phyloP scores from a whole-genome alignment of 2,888 invertebrate genomes.

The Hyles lineata region DNA sequence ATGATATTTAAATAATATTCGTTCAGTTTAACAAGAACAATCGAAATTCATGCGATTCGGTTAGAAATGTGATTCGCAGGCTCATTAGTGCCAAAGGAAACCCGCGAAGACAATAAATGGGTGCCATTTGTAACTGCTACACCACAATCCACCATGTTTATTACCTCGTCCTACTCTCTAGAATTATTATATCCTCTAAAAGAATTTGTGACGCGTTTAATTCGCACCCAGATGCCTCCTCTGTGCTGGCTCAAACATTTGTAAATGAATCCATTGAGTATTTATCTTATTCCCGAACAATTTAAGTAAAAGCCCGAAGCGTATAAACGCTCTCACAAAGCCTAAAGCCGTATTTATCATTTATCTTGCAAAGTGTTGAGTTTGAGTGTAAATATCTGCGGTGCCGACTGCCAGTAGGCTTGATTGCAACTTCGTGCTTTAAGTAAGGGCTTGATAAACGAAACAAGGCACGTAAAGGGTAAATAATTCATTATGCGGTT shows the following conservation, averaged over 20 bases:
- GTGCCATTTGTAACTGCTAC: slow-evolving; percentile 56
- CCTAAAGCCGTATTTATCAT: slow-evolving; percentile 50
- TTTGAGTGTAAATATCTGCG: slow-evolving; percentile 39
- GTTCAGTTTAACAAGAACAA: slow-evolving; percentile 33
- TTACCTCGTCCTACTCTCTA: slow-evolving; percentile 47
- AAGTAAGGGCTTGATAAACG: slow-evolving; percentile 39
- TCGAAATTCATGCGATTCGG: slow-evolving; percentile 51
- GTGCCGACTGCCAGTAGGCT: slow-evolving; percentile 30
- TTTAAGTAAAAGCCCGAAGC: slow-evolving; percentile 50
- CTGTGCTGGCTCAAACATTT: slow-evolving; percentile 16
- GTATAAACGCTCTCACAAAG: slow-evolving; percentile 46
- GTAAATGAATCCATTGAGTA: slow-evolving; percentile 42
- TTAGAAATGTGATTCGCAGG: slow-evolving; percentile 53
- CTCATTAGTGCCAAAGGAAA: slow-evolving; percentile 59
- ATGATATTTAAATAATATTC: no score
- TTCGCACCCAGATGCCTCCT: slow-evolving; percentile 23
- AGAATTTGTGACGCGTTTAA: slow-evolving; percentile 37
- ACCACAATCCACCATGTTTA: slow-evolving; percentile 56
- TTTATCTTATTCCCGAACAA: slow-evolving; percentile 48
- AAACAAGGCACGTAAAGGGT: slow-evolving; percentile 47
- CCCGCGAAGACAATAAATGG: slow-evolving; percentile 59
- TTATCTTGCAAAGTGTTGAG: slow-evolving; percentile 47
- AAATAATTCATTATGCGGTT: slow-evolving; percentile 50
- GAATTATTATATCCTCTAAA: slow-evolving; percentile 49
- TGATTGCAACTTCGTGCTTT: slow-evolving; percentile 39